Percentiles rank a stretch among this genome's conserved stretches.
phyloP scores from a whole-genome alignment of 2,797 vertebrate genomes.

The Fratercula arctica region DNA sequence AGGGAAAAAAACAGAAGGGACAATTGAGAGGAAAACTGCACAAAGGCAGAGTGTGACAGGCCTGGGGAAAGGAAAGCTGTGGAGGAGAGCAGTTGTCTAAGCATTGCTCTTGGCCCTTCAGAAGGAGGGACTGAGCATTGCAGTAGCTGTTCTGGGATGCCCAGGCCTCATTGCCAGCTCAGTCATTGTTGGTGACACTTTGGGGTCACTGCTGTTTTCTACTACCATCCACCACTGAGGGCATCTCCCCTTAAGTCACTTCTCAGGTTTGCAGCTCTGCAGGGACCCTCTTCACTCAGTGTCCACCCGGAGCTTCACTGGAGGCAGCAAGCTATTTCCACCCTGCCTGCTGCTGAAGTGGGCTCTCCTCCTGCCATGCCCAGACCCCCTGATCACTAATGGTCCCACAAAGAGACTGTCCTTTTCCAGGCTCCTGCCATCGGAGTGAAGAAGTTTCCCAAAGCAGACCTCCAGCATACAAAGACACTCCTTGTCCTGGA shows the following conservation, averaged over 20 bases:
- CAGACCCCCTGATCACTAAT: not conserved
- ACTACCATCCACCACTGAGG: not conserved
- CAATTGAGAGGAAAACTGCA: not conserved
- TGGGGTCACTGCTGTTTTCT: not conserved
- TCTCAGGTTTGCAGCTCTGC: not conserved
- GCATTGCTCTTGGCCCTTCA: not conserved
- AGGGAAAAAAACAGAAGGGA: not conserved
- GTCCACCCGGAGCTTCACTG: not conserved
- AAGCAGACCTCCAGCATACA: not conserved
- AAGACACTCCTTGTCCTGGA: slow-evolving; percentile 2
- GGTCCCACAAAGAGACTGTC: not conserved
- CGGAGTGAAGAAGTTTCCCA: not conserved
- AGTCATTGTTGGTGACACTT: not conserved
- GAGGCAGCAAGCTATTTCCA: not conserved
- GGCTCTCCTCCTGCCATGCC: too few relatives aligned
- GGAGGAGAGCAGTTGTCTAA: not conserved
- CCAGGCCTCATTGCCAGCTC: not conserved
- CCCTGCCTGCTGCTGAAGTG: not conserved
- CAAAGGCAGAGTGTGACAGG: not conserved
- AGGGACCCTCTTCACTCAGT: not conserved
- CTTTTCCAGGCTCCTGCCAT: not conserved
- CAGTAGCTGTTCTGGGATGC: not conserved
- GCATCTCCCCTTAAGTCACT: not conserved
- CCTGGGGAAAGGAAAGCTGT: not conserved
- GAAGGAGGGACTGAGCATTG: not conserved